These are phyloP conservation scores for Bimastos eiseni DNA, from an alignment of 2,888 invertebrate genomes.

Conservation along the genomic window DNA sequence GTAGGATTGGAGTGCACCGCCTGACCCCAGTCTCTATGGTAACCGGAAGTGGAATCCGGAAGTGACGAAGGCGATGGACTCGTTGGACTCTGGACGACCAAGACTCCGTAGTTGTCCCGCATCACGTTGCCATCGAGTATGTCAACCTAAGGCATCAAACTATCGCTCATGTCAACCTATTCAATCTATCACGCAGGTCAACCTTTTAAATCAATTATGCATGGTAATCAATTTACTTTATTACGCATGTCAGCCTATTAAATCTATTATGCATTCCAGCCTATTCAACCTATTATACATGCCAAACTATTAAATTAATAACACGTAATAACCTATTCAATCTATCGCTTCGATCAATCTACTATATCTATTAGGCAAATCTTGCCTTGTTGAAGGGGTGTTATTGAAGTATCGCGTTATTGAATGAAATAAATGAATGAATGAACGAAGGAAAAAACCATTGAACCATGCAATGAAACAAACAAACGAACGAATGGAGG, in stretches of 20 bases:
- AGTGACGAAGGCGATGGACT: slow-evolving; percentile 28
- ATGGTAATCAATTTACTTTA: background rate
- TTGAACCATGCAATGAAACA: background rate
- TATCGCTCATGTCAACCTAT: background rate
- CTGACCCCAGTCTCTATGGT: slow-evolving; percentile 19
- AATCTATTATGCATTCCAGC: background rate
- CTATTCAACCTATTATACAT: background rate
- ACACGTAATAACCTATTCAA: slow-evolving; percentile 35
- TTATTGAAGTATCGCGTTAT: no score
- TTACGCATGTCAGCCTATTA: no score
- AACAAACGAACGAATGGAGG: no score
- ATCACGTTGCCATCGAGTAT: slow-evolving; percentile 49
- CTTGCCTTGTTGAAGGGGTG: no score
- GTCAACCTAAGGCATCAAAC: slow-evolving; percentile 46
- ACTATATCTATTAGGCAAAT: background rate
- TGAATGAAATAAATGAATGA: no score
- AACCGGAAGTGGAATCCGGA: slow-evolving; percentile 20
- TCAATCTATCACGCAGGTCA: no score
- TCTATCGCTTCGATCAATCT: background rate
- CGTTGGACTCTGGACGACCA: slow-evolving; percentile 39
- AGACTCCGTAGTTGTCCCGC: slow-evolving; percentile 49
- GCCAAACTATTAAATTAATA: background rate
- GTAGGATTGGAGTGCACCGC: background rate
- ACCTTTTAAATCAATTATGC: background rate
- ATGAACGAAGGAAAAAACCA: no score